Evolutionary conservation across 53 echinoderm and acorn worm species (phyloP), one percentile per base, ranked within the genome.

Genomic region (Hippasteria phrygiana): DNA sequence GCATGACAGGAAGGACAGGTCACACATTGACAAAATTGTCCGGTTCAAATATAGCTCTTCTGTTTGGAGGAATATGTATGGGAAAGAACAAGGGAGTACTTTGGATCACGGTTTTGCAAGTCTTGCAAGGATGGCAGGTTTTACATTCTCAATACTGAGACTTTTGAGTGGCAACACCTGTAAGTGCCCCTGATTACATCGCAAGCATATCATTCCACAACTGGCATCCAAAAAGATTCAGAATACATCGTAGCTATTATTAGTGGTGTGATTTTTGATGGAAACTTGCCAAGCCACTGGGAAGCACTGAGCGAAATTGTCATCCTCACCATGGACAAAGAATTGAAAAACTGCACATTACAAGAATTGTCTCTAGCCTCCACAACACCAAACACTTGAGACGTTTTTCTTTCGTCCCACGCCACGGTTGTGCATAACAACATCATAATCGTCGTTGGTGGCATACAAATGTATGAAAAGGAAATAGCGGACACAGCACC

Each of bases 51-150:
- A 62, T 63, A 39, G 82, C 62, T 59, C 59, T 81, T 63, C 63
- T 81, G 42, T 81, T 64, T 24, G 82, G 82, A 20, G 82, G 82
- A n/a, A 41, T 81, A 2, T 31, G 63, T 59, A 81, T 81, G 82
- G 62, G 63, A 36, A 33, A 42, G 73, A 41, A 26, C 41, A 64
- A 39, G 13, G n/a, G 64, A 62, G 20, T 20, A 37, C 63, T 63
- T 59, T 36, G 43, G 41, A 38, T 43, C 56, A 38, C 43, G 55
- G 6, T 75, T 88, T 77, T 42, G n/a, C 41, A 88, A 55, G 16
- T 39, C 38, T 16, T 88, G 88, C 35, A 59, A 74, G 59, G 88
- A 88, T 77, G 77, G 88, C 20, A 39, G 75, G 24, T 88, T 88
- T 62, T 88, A 88, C 33, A 42, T 87, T 48, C 55, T 88, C 24